phyloP scores from a whole-genome alignment of 2,113 vertebrate genomes.

The Cepphus grylle region DNA sequence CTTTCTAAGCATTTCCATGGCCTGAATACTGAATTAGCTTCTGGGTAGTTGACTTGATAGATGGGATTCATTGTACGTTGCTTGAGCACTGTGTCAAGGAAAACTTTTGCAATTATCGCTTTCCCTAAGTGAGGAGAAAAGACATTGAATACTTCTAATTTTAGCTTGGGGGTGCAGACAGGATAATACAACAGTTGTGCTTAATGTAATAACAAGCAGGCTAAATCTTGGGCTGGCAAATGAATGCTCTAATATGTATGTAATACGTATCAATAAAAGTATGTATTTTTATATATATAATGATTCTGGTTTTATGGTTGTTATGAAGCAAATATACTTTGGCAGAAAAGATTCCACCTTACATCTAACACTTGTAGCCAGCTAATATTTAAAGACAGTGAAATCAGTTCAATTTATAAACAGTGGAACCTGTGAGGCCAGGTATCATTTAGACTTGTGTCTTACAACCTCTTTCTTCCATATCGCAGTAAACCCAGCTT shows the following conservation, averaged over 20 bases:
- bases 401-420: neutral
- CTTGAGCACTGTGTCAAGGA: slow-evolving; percentile 75
- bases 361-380: neutral
- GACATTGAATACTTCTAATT: neutral
- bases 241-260: neutral
- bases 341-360: neutral
- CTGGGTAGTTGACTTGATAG: slow-evolving; percentile 66
- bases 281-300: neutral
- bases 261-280: neutral
- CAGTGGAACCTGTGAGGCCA: neutral
- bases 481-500: neutral
- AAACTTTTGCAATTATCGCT: slow-evolving; percentile 81
- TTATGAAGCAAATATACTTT: neutral
- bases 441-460: neutral
- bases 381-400: neutral
- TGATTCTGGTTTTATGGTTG: neutral
- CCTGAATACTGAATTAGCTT: slow-evolving; percentile 76
- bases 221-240: neutral
- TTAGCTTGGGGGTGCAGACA: neutral
- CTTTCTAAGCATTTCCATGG: slow-evolving; percentile 64
- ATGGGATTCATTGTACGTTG: slow-evolving; percentile 53
- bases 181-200: neutral
- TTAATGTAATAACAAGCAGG: neutral
- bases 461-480: neutral
- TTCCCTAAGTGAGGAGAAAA: slow-evolving; percentile 67